A percentile compares a stretch with the other conserved stretches of the same genome.
phyloP scores from a whole-genome alignment of 2,888 invertebrate genomes.

The Tryphoninae sp. region DNA sequence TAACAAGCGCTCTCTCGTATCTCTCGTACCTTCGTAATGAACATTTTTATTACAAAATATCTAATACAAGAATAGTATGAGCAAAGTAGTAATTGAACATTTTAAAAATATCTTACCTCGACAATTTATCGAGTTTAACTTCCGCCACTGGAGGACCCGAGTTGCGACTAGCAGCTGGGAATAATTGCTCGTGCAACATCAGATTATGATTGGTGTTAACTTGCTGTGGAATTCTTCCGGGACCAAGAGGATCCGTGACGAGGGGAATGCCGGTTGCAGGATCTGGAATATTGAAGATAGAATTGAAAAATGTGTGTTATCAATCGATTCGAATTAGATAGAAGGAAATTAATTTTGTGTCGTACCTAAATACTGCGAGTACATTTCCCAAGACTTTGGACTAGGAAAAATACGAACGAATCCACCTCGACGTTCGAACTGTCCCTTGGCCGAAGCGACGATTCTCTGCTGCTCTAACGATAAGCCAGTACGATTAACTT shows the following conservation, averaged over 20 bases:
- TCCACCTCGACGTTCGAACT: constrained; percentile 92
- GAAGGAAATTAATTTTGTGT: too few species aligned
- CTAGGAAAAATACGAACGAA: constrained; percentile 96
- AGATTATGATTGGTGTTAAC: constrained; percentile 86
- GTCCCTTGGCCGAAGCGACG: constrained; percentile 88
- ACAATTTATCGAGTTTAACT: constrained; percentile 77
- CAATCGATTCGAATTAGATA: too few species aligned
- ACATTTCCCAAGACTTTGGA: constrained; percentile 92
- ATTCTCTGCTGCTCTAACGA: constrained; percentile 91
- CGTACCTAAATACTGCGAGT: constrained; percentile 88
- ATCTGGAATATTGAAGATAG: constrained; percentile 81
- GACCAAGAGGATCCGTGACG: constrained; percentile 77
- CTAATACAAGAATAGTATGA: neutral
- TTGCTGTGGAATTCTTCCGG: constrained; percentile 82
- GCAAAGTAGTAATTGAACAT: neutral
- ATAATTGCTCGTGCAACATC: constrained; percentile 88
- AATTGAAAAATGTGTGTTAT: too few species aligned
- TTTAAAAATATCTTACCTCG: constrained; percentile 71
- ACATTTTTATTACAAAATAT: constrained; percentile 1
- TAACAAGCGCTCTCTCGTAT: constrained; percentile 84
- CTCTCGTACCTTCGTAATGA: constrained; percentile 82
- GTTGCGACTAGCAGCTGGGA: constrained; percentile 83
- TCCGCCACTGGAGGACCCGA: constrained; percentile 78
- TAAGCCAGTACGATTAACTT: constrained; percentile 81
- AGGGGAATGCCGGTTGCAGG: constrained; percentile 89